phyloP scores from a whole-genome alignment of 2,888 invertebrate species.

The Chloroclystis v-ata region DNA sequence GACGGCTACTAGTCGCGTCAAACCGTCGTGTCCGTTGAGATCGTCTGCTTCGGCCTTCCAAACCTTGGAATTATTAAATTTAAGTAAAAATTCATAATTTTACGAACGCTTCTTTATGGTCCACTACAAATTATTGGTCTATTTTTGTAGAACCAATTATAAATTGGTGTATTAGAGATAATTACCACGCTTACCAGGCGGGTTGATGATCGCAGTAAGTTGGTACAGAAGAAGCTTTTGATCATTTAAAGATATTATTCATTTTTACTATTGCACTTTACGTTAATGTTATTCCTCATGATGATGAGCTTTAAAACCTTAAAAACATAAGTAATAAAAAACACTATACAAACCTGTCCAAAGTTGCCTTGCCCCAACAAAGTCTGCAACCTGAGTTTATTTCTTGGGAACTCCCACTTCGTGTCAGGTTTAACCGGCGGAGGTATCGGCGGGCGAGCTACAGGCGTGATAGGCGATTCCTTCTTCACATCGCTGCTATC shows the following conservation, averaged over 20 bases:
- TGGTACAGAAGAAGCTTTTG: too few species aligned
- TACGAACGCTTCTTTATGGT: neutral
- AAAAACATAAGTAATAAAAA: neutral
- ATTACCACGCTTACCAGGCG: too few species aligned
- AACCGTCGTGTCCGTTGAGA: slow-evolving; percentile 84
- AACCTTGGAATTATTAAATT: slow-evolving; percentile 67
- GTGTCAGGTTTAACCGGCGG: slow-evolving; percentile 76
- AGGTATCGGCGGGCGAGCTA: slow-evolving; percentile 76
- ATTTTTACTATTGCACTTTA: too few species aligned
- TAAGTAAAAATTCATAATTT: neutral
- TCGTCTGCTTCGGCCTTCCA: slow-evolving; percentile 93
- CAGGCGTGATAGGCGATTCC: slow-evolving; percentile 72
- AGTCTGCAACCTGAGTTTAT: slow-evolving; percentile 86
- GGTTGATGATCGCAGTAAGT: too few species aligned
- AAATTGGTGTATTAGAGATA: too few species aligned
- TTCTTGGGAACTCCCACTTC: slow-evolving; percentile 87
- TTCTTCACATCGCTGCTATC: slow-evolving; percentile 76
- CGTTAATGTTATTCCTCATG: too few species aligned
- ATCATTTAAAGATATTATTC: too few species aligned
- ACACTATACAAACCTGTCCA: slow-evolving; percentile 78
- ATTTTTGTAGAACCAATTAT: too few species aligned
- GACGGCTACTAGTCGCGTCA: slow-evolving; percentile 89
- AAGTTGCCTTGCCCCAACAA: slow-evolving; percentile 91
- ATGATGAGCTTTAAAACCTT: too few species aligned
- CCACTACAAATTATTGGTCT: neutral